These are phyloP conservation scores for Bufo gargarizans DNA, from an alignment of 2,113 vertebrate species.

Conservation along the genomic window DNA sequence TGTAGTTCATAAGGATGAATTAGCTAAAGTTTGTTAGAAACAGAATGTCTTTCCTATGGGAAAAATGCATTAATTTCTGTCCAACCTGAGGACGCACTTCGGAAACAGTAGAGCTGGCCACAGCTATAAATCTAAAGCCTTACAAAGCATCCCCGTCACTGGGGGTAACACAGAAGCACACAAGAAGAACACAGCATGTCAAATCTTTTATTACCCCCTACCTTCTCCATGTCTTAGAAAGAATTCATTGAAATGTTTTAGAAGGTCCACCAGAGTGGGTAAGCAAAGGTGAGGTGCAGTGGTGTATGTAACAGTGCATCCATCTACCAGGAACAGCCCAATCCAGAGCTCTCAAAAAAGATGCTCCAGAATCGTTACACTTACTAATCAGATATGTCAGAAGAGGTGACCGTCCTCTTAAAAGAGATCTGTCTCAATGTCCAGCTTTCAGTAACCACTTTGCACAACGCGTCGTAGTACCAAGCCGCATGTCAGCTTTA, in stretches of 20 bases:
- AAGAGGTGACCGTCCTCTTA: too few species aligned
- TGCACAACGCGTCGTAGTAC: too few species aligned
- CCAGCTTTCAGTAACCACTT: too few species aligned
- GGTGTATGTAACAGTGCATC: too few species aligned
- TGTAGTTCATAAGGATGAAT: constrained; percentile 9
- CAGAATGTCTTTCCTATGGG: background rate
- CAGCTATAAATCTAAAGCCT: background rate
- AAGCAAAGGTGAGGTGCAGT: too few species aligned
- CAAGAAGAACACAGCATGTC: background rate
- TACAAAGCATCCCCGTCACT: background rate
- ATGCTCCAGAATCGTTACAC: too few species aligned
- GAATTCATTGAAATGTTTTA: background rate
- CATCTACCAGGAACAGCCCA: too few species aligned
- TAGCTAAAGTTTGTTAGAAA: background rate
- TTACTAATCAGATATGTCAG: too few species aligned
- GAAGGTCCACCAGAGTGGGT: too few species aligned
- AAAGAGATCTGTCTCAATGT: too few species aligned
- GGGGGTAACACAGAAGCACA: background rate
- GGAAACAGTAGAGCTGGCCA: background rate
- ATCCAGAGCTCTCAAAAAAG: too few species aligned
- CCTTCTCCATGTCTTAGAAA: background rate
- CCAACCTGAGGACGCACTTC: background rate
- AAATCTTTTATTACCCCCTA: background rate
- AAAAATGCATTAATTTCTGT: background rate
- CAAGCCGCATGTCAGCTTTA: too few species aligned